These are phyloP conservation scores for Carettochelys insculpta DNA, from an alignment of 2,113 vertebrate genomes.

Conservation along the genomic window DNA sequence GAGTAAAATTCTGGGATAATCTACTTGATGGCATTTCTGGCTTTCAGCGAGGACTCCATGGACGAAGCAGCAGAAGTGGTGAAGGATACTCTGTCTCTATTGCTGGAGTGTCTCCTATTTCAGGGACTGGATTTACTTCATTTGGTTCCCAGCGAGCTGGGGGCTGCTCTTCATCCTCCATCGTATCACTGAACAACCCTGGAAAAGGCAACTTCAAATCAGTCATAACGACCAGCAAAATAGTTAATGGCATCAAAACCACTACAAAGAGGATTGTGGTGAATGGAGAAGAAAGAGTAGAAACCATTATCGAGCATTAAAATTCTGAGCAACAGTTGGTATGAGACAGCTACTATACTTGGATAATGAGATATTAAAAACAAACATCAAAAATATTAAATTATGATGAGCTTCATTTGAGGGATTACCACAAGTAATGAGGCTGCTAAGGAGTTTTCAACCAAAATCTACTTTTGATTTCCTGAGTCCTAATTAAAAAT, in stretches of 20 bases:
- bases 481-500: neutral
- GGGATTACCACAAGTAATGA: neutral
- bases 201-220: conserved; percentile 66
- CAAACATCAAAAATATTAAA: conserved; percentile 5
- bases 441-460: neutral
- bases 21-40: conserved; percentile 18
- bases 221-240: conserved; percentile 66
- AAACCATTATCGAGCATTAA: conserved; percentile 38
- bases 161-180: conserved; percentile 11
- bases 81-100: conserved; percentile 28
- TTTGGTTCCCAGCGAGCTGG: conserved; percentile 47
- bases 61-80: conserved; percentile 16
- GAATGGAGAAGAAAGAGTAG: conserved; percentile 46
- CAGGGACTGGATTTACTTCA: conserved; percentile 69
- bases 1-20: conserved; percentile 10
- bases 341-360: conserved; percentile 29
- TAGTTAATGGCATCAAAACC: conserved; percentile 63
- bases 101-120: conserved; percentile 63
- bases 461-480: neutral
- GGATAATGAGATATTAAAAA: conserved; percentile 38
- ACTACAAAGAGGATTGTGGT: conserved; percentile 64
- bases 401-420: neutral
- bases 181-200: conserved; percentile 47
- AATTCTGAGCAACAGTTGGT: conserved; percentile 29
- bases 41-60: neutral